Conservation (phyloP, 2,113 vertebrate species). For the Nibea albiflora region DNA sequence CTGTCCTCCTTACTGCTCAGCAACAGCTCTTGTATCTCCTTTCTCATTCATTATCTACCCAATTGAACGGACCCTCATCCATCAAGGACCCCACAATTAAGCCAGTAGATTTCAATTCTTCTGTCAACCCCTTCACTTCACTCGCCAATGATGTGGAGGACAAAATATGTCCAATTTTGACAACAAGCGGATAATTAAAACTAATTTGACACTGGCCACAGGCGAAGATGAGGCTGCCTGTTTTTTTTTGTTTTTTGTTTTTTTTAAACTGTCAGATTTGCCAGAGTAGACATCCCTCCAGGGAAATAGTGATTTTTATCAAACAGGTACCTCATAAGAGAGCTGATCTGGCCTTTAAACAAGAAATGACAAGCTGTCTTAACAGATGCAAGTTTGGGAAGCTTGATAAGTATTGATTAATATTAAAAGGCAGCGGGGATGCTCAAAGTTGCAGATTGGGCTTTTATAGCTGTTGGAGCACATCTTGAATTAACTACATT, state of each 20-base stretch:
- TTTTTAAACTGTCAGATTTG: constrained; percentile 48
- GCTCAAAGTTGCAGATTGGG: constrained; percentile 20
- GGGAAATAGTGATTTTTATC: constrained; percentile 39
- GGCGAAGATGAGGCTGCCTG: constrained; percentile 37
- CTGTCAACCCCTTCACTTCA: constrained; percentile 21
- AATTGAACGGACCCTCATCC: constrained; percentile 39
- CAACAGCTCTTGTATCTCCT: constrained; percentile 26
- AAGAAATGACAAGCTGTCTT: constrained; percentile 36
- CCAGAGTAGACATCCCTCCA: constrained; percentile 29
- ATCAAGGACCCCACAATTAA: constrained; percentile 50
- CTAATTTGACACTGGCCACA: constrained; percentile 56
- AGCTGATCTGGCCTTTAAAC: constrained; percentile 35
- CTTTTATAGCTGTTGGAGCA: constrained; percentile 22
- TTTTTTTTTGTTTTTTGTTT: not conserved
- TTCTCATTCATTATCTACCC: constrained; percentile 42
- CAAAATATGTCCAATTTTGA: constrained; percentile 47
- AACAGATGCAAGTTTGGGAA: constrained; percentile 26
- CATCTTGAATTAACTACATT: constrained; percentile 2
- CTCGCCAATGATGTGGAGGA: constrained; percentile 36
- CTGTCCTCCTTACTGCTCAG: constrained; percentile 32
- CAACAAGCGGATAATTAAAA: constrained; percentile 56
- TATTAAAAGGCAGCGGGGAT: constrained; percentile 29
- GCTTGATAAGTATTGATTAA: constrained; percentile 54
- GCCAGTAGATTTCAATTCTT: constrained; percentile 57
- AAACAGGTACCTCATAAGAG: constrained; percentile 51